phyloP scores from a whole-genome alignment of 2,888 invertebrate species.

The Acleris laterana region DNA sequence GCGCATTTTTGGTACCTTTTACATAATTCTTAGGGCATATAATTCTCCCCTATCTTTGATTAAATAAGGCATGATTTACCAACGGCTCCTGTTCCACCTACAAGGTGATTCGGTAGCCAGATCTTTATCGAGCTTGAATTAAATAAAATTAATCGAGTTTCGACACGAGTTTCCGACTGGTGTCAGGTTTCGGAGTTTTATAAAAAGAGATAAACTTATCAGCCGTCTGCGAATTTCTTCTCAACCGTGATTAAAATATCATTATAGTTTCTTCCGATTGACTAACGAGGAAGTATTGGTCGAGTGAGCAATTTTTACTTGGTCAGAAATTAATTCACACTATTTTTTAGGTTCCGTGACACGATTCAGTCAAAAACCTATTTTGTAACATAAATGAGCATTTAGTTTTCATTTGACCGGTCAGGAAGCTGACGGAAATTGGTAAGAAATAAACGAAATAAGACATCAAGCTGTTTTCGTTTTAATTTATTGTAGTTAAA shows the following conservation, averaged over 20 bases:
- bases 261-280: background rate
- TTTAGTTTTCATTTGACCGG: too few relatives aligned
- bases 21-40: background rate
- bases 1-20: background rate
- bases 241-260: conserved; percentile 8
- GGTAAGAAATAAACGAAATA: too few relatives aligned
- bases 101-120: conserved; percentile 64
- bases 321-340: too few relatives aligned
- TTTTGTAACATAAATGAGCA: too few relatives aligned
- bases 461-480: too few relatives aligned
- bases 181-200: conserved; percentile 41
- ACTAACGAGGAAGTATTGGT: background rate
- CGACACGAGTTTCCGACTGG: conserved; percentile 55
- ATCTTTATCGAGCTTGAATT: conserved; percentile 55
- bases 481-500: too few relatives aligned
- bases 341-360: too few relatives aligned
- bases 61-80: conserved; percentile 30
- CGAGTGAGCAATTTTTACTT: too few relatives aligned
- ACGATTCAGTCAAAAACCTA: too few relatives aligned
- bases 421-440: too few relatives aligned
- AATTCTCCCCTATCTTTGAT: conserved; percentile 20
- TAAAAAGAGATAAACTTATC: conserved; percentile 14
- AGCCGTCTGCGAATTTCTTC: conserved; percentile 7
- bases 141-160: conserved; percentile 49
- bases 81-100: conserved; percentile 56